Base-by-base conservation (phyloP, 2,113 vertebrate species). In the Neolamprologus ventralis region DNA sequence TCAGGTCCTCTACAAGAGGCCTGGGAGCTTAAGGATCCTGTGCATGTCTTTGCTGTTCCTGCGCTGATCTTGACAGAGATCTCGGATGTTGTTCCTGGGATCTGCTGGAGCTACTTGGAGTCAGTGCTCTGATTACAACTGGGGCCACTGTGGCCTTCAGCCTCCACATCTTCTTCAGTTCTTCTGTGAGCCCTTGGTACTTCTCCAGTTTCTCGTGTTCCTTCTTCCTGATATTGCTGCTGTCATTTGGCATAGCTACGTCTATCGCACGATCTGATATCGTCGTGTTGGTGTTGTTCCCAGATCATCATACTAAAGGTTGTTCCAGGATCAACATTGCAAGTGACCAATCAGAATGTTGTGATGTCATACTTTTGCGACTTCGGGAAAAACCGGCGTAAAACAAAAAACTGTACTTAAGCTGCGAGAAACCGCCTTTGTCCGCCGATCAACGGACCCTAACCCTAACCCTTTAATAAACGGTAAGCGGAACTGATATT, bases 101-200 rank as follows among this genome's bases (percentile, higher is more conserved):
- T 58, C 55, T 58, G 55, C 23, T 58, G 13, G 55, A 28, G 55
- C 23, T 28, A 58, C 55, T 28, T 0, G 55, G 55, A 58, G 13
- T 58, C 55, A 58, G 55, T 58, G 0, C 55, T 58, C 3, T 58
- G 13, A 58, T 58, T 58, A 58, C 55, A 58, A 16, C 55, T 28
- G 28, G 26, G 28, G 28, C 28, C 28, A 28, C 28, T 26, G 23
- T 2, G 55, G 4, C 13, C 55, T 58, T 28, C 23, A 58, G 55
- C 55, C 55, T 58, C 23, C 55, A 28, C 23, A 58, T 58, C 55
- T 31, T 60, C 57, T 60, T 60, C 26, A 60, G 57, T 60, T 60
- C 57, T 31, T 60, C 0, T 31, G 0, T 31, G 14, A 31, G 26
- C 5, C 0, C 57, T 58, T 58, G 26, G 55, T 58, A 31, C 14